A percentile compares a stretch with the other conserved stretches of the same genome.
These are phyloP conservation scores for Sternotherus odoratus DNA, from an alignment of 2,797 vertebrate species.

Conservation along the genomic window DNA sequence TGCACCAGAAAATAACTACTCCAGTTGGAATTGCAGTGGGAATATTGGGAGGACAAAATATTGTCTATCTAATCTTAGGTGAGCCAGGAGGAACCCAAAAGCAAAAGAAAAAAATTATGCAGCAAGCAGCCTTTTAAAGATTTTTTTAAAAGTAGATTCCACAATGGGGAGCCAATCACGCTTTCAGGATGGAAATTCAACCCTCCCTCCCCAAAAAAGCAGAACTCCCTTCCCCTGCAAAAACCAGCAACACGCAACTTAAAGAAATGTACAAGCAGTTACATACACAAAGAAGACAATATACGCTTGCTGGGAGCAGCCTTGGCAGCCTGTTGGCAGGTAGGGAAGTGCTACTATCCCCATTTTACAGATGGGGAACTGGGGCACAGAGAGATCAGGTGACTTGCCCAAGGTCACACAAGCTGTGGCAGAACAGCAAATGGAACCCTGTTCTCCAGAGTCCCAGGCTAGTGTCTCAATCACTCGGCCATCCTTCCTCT, in stretches of 20 bases:
- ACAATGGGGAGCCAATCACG: no score
- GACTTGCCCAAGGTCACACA: neutral
- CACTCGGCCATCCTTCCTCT: fast-evolving
- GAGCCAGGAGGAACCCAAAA: no score
- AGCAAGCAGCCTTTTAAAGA: no score
- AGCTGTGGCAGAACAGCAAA: neutral
- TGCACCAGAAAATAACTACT: neutral
- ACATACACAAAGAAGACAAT: neutral
- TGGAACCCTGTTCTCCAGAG: neutral
- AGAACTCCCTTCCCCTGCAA: no score
- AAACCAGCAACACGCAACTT: neutral
- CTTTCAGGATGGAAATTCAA: no score
- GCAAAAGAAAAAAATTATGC: no score
- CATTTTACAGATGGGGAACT: neutral
- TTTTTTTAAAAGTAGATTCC: no score
- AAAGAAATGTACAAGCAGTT: neutral
- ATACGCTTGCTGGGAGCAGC: no score
- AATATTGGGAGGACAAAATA: neutral
- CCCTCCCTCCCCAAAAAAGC: no score
- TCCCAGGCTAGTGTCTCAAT: neutral
- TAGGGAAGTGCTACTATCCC: neutral
- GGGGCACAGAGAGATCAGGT: neutral
- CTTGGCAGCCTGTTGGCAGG: neutral
- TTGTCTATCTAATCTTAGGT: neutral
- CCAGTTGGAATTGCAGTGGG: neutral